Percentiles rank a stretch among this genome's conserved stretches.
These are phyloP conservation scores for Eurytoma californica DNA, from an alignment of 2,888 invertebrate genomes.

Conservation along the genomic window DNA sequence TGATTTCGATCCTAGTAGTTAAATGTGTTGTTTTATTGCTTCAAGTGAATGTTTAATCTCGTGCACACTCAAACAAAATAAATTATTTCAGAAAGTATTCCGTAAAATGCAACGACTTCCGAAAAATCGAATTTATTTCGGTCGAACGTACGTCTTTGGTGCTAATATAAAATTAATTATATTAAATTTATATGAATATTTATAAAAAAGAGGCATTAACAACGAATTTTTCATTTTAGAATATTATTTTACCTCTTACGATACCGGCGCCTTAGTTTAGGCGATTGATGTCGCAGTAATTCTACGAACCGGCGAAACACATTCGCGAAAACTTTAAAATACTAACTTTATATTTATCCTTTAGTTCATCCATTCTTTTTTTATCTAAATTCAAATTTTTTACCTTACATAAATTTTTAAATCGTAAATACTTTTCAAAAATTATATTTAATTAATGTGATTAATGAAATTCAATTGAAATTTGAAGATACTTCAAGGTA, in stretches of 20 bases:
- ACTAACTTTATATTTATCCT: constrained; percentile 23
- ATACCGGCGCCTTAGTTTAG: neutral
- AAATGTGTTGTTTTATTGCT: too few species aligned
- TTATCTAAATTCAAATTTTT: neutral
- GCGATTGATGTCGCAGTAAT: constrained; percentile 31
- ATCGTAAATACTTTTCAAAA: neutral
- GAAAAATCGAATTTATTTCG: too few species aligned
- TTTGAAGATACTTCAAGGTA: too few species aligned
- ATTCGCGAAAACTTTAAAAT: constrained; percentile 15
- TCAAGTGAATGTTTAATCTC: constrained; percentile 19
- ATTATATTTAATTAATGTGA: neutral
- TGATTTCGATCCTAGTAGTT: too few species aligned
- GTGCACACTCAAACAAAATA: neutral
- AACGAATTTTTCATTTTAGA: too few species aligned
- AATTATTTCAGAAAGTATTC: too few species aligned
- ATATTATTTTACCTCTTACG: neutral
- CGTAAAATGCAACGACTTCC: too few species aligned
- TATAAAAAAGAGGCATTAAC: too few species aligned
- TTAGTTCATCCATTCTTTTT: neutral
- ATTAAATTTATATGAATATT: too few species aligned
- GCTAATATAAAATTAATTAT: too few species aligned
- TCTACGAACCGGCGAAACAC: constrained; percentile 11
- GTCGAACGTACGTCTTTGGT: too few species aligned
- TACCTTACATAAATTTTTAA: neutral
- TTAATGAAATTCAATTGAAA: neutral